Conservation (phyloP, 2,113 vertebrate genomes). For the Nycticorax nycticorax region DNA sequence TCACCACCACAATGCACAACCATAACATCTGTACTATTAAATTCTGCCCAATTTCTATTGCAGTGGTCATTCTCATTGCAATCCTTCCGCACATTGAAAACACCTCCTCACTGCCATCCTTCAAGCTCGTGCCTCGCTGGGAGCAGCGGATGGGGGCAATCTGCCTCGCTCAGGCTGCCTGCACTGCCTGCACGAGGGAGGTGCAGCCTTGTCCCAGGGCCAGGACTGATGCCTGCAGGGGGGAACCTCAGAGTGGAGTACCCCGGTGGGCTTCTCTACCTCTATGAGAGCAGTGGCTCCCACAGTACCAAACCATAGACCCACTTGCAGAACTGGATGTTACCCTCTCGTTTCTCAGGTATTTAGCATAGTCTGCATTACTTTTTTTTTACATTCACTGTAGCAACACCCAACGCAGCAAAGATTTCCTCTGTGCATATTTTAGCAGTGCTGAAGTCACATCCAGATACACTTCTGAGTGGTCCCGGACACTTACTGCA, state of each 20-base stretch:
- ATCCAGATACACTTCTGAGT: background rate
- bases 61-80: background rate
- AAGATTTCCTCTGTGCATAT: background rate
- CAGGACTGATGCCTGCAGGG: background rate
- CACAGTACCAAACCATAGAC: background rate
- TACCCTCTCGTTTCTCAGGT: background rate
- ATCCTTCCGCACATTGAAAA: background rate
- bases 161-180: background rate
- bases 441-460: background rate
- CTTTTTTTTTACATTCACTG: background rate
- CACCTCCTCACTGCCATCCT: background rate
- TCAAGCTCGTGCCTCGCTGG: background rate
- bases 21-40: background rate
- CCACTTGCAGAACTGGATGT: background rate
- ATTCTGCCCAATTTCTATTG: background rate
- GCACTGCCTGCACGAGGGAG: background rate
- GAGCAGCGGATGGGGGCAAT: background rate
- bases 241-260: background rate
- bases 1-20: fast-evolving
- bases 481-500: background rate
- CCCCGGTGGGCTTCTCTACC: background rate
- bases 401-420: background rate
- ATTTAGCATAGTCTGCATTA: background rate
- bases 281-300: background rate
- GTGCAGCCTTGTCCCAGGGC: background rate